Conservation (phyloP, 2,113 vertebrate species). For the Rhinoderma darwinii region DNA sequence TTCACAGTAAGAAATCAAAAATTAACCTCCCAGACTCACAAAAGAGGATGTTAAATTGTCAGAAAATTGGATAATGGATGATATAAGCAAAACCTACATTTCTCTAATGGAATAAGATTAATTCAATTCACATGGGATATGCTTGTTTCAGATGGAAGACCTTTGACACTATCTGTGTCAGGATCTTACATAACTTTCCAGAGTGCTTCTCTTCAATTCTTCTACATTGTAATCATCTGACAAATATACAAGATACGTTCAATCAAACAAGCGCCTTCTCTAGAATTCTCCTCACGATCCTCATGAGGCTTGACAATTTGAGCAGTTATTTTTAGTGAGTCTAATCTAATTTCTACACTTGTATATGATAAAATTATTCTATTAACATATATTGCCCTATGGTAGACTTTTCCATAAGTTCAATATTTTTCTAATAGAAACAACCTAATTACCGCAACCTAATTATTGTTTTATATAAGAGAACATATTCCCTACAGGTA, state of each 20-base stretch:
- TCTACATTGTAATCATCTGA: not conserved
- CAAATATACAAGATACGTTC: slow-evolving; percentile 11
- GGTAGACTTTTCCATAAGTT: not conserved
- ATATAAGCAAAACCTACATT: not conserved
- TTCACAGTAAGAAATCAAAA: too few species aligned
- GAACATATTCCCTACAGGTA: not conserved
- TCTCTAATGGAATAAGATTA: too few species aligned
- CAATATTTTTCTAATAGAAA: not conserved
- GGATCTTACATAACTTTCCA: not conserved
- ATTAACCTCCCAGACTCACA: too few species aligned
- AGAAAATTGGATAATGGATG: too few species aligned
- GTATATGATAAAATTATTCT: slow-evolving; percentile 10
- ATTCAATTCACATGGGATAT: not conserved
- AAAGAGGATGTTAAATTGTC: too few species aligned
- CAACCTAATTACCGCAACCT: not conserved
- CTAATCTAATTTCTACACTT: slow-evolving; percentile 8
- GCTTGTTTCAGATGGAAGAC: not conserved
- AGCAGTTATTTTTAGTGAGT: slow-evolving; percentile 24
- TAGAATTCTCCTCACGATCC: not conserved
- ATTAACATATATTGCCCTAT: not conserved
- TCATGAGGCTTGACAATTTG: not conserved
- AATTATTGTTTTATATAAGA: not conserved
- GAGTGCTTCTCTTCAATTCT: not conserved
- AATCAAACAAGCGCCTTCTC: not conserved
- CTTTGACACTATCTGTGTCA: not conserved